A percentile compares a stretch with the other conserved stretches of the same genome.
phyloP scores from a whole-genome alignment of 1,140 invertebrate species.

The Drosophila burlai region DNA sequence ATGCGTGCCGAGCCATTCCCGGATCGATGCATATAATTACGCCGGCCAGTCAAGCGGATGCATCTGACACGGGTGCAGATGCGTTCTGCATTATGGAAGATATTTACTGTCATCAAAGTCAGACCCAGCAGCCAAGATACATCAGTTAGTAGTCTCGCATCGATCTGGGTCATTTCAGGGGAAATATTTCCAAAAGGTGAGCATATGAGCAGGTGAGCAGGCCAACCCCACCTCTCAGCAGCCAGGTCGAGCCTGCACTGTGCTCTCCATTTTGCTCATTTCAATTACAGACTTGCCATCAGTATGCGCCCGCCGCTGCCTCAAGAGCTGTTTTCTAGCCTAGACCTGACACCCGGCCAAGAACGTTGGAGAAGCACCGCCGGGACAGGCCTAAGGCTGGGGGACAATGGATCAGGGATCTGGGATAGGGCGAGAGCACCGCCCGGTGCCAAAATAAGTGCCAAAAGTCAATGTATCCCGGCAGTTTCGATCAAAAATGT shows the following conservation, averaged over 20 bases:
- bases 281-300: conserved; percentile 66
- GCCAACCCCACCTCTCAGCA: conserved; percentile 14
- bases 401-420: background rate
- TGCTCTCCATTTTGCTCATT: conserved; percentile 65
- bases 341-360: conserved; percentile 27
- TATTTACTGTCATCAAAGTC: background rate
- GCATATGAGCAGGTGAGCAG: background rate
- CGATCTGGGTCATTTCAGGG: background rate
- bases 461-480: conserved; percentile 16
- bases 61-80: background rate
- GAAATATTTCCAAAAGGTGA: conserved; percentile 53
- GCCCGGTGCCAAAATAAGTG: background rate
- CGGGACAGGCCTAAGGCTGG: background rate
- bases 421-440: background rate
- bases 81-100: conserved; percentile 59
- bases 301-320: conserved; percentile 53
- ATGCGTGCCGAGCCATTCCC: background rate
- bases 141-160: background rate
- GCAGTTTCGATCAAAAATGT: conserved; percentile 18
- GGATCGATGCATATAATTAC: conserved; percentile 8
- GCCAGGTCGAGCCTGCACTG: conserved; percentile 66
- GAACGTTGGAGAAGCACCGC: background rate
- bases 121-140: background rate
- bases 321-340: conserved; percentile 47
- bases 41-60: conserved; percentile 6